Evolutionary conservation across 2,797 vertebrate genomes (phyloP).

Genomic region (Eulemur rubriventer): DNA sequence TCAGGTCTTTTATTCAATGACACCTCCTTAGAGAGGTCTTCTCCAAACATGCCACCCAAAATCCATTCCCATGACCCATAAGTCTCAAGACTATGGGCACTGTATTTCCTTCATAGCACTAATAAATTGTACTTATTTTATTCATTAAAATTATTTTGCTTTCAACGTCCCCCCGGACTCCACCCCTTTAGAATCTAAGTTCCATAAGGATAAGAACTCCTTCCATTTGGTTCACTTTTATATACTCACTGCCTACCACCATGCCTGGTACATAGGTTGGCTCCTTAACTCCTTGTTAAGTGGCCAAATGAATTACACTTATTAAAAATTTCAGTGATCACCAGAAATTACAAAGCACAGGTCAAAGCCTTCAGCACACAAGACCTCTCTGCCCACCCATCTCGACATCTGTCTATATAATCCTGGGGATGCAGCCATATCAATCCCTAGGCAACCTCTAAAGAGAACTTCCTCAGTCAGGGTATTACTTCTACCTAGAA

Average conservation of each 20-base stretch:
- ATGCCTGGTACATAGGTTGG: fast-evolving
- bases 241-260: too few species aligned
- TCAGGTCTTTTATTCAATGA: not conserved
- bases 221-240: not conserved
- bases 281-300: not conserved
- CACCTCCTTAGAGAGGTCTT: not conserved
- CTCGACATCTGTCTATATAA: not conserved
- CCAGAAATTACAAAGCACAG: not conserved
- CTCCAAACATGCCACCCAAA: not conserved
- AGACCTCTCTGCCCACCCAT: not conserved
- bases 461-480: not conserved
- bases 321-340: not conserved
- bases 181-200: not conserved
- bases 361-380: not conserved
- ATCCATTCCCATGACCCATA: not conserved
- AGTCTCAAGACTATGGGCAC: not conserved
- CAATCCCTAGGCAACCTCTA: not conserved
- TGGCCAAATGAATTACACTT: not conserved
- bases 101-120: not conserved
- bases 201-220: not conserved
- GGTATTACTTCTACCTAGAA: not conserved
- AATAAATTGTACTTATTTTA: not conserved
- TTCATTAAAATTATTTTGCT: not conserved
- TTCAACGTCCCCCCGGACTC: not conserved
- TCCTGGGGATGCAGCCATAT: not conserved